Percentiles rank a stretch among this genome's conserved stretches.
Evolutionary conservation across 2,797 vertebrate genomes (phyloP).

Genomic region (Melanotaenia nigrans): DNA sequence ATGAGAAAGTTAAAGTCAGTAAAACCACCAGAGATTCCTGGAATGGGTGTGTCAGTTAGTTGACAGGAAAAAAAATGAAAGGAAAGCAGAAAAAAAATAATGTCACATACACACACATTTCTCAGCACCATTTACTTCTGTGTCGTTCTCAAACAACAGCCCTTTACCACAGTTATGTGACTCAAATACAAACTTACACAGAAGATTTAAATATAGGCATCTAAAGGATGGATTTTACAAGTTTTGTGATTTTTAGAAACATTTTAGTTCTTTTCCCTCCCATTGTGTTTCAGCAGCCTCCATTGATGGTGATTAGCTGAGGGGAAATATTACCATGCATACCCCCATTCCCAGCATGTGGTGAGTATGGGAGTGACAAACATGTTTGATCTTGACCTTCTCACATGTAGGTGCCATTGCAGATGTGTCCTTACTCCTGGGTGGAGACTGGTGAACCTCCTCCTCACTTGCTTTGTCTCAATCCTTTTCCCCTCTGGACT

Average conservation of each 20-base stretch:
- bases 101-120: slow-evolving; percentile 67
- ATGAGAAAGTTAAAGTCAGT: slow-evolving; percentile 72
- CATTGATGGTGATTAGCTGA: slow-evolving; percentile 44
- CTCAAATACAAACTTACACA: slow-evolving; percentile 16
- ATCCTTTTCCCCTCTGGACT: slow-evolving; percentile 21
- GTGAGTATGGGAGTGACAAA: slow-evolving; percentile 28
- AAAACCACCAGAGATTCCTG: slow-evolving; percentile 79
- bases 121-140: slow-evolving; percentile 53
- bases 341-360: slow-evolving; percentile 23
- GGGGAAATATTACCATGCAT: slow-evolving; percentile 24
- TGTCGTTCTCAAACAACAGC: slow-evolving; percentile 35
- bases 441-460: slow-evolving; percentile 37
- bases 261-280: slow-evolving; percentile 4
- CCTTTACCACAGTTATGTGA: slow-evolving; percentile 21
- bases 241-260: slow-evolving; percentile 11
- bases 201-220: slow-evolving; percentile 10
- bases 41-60: slow-evolving; percentile 79
- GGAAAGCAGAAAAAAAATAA: slow-evolving; percentile 53
- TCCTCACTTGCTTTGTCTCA: slow-evolving; percentile 22
- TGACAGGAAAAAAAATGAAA: slow-evolving; percentile 65
- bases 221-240: background rate
- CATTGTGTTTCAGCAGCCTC: slow-evolving; percentile 9
- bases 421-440: slow-evolving; percentile 38
- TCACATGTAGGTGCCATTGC: slow-evolving; percentile 49
- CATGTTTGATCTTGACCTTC: slow-evolving; percentile 60